Evolutionary conservation across 1,140 invertebrate species (phyloP), one percentile per base, ranked within the genome.

Genomic region (Drosophila truncata): DNA sequence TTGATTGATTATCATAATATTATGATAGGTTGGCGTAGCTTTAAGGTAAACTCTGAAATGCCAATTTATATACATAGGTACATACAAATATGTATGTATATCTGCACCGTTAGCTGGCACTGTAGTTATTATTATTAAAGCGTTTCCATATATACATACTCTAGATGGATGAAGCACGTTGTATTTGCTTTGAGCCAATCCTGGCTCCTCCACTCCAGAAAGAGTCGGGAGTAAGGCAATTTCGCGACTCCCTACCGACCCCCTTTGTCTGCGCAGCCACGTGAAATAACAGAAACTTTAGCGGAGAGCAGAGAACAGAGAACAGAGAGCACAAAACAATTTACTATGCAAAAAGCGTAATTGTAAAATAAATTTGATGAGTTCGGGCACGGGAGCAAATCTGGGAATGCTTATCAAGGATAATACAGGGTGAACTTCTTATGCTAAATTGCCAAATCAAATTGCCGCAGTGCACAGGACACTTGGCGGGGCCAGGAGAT

Each of bases 341-440:
- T 82, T 84, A 57, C 50, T 76, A 80, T 80, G 80, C 60, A 65
- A 83, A 80, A 33, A 18, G 44, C 55, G 55, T 80, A 73, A 47
- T 75, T 72, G 67, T 72, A 72, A 72, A 73, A 50, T 73, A 50
- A 73, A 73, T 60, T 60, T 60, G 54, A 50, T 41, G 52, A 31
- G 61, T 54, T 42, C 39, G 39, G 20, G 47, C 39, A 37, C 42
- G 35, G 47, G 35, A 46, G 52, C 39, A 27, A 49, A 14, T 62
- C 46, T 44, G 72, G 49, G 52, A 55, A 54, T 78, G 49, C 59
- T 65, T 78, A 73, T 66, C 66, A 69, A 80, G 83, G 83, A 80
- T 84, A 77, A 88, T 80, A 87, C 83, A 87, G 83, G 83, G 83
- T 87, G 84, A 61, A 76, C 73, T 57, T 58, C 54, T 72, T 78